Base-by-base conservation (phyloP, 2,113 vertebrate species). In the Prochilodus magdalenae region DNA sequence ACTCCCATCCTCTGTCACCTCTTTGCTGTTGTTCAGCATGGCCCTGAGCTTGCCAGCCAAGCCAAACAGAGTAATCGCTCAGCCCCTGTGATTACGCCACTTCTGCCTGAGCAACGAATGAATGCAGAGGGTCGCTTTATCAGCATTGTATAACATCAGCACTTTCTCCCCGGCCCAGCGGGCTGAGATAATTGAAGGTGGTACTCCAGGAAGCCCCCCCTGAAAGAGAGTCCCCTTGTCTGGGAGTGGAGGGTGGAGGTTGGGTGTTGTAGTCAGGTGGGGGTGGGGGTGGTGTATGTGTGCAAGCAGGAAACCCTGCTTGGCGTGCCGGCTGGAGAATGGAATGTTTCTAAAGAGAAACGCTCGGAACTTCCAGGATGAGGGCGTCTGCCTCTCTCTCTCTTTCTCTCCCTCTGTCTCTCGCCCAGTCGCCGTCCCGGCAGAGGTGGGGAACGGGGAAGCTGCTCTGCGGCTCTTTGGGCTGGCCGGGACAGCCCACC, bases 281-380 rank as follows among this genome's bases (percentile, higher is more conserved):
- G 77, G 74, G 59, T 14, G 44, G 77, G 77, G 80, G 79, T 89
- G 72, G 24, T 47, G 79, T 27, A 11, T n/a, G 87, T 86, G 89
- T 78, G 90, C 87, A 91, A 90, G 86, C 94, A 95, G 95, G 95
- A 96, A 96, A 91, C 88, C 75, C 89, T 88, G 90, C 83, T 89
- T 88, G 80, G 91, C 91, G 84, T 90, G 87, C 81, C 13, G 88
- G 86, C 83, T 24, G 86, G 89, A 89, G 92, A 94, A 94, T 90
- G 94, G 94, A 96, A 95, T 94, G 92, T 94, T 94, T 93, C 89
- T 91, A 93, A 94, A 93, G 92, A 91, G 83, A 88, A 60, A 88
- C 84, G 86, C 91, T 93, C 89, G 90, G 90, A 83, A 93, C 93
- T 93, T 93, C 94, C 95, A 94, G 93, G 93, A 94, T 85, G 88